A percentile compares a stretch with the other conserved stretches of the same genome.
phyloP scores from a whole-genome alignment of 2,797 vertebrate species.

The Nyctalus aviator region DNA sequence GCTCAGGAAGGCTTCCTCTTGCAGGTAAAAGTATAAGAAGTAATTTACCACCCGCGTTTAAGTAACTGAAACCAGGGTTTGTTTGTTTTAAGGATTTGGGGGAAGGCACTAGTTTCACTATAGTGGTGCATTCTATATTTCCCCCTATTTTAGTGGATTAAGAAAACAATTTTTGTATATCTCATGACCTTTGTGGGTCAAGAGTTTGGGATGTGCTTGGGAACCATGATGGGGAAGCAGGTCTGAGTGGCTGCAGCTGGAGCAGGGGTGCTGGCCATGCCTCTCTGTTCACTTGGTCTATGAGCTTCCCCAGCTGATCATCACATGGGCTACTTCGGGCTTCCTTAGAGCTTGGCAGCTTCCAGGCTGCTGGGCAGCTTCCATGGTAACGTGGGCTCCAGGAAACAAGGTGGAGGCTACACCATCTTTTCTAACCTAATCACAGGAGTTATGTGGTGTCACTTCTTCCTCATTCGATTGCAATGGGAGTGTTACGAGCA shows the following conservation, averaged over 20 bases:
- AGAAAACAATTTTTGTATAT: background rate
- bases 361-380: background rate
- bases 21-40: background rate
- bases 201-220: background rate
- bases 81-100: background rate
- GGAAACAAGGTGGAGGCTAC: background rate
- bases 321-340: too few relatives aligned
- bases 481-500: background rate
- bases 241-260: background rate
- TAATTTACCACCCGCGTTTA: background rate
- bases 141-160: background rate
- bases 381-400: rapidly evolving
- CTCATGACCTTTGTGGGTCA: background rate
- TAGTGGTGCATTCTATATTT: background rate
- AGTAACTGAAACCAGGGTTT: background rate
- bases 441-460: background rate
- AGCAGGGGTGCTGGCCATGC: background rate
- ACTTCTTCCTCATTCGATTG: background rate
- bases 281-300: background rate
- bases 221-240: background rate
- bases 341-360: background rate
- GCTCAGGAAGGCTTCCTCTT: background rate
- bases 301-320: background rate
- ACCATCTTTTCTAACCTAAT: background rate
- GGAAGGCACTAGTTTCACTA: background rate